These are phyloP conservation scores for Tenodera sinensis DNA, from an alignment of 2,888 invertebrate genomes.

Conservation along the genomic window DNA sequence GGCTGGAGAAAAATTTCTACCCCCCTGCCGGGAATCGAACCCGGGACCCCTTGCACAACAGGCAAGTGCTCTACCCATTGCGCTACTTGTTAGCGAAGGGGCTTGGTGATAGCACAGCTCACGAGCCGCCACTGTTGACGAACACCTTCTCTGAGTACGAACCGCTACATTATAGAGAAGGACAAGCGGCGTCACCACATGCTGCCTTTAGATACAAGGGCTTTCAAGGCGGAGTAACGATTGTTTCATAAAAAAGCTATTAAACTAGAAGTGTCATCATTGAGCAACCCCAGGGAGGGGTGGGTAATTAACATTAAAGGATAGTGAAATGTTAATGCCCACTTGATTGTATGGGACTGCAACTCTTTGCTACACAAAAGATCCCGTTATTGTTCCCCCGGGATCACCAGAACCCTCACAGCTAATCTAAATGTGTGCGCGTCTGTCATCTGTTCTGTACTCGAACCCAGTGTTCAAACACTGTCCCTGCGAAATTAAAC, in stretches of 20 bases:
- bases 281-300: not conserved
- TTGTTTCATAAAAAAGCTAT: not conserved
- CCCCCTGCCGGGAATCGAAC: no score
- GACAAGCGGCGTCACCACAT: not conserved
- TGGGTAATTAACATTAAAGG: not conserved
- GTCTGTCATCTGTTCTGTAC: conserved; percentile 14
- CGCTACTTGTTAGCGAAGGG: no score
- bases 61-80: no score
- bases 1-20: no score
- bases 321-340: conserved; percentile 1
- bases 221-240: not conserved
- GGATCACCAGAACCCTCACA: not conserved
- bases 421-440: conserved; percentile 12
- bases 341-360: not conserved
- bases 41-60: no score
- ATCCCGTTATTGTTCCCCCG: conserved; percentile 7
- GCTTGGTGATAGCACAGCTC: no score
- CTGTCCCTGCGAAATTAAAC: not conserved
- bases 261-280: not conserved
- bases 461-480: conserved; percentile 3
- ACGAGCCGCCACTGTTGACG: not conserved
- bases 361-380: not conserved
- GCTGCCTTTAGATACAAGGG: not conserved
- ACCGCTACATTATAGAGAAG: not conserved
- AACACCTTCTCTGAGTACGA: not conserved